A percentile compares a stretch with the other conserved stretches of the same genome.
Evolutionary conservation across 2,888 invertebrate genomes (phyloP).

Genomic region (Tipula vernalis): DNA sequence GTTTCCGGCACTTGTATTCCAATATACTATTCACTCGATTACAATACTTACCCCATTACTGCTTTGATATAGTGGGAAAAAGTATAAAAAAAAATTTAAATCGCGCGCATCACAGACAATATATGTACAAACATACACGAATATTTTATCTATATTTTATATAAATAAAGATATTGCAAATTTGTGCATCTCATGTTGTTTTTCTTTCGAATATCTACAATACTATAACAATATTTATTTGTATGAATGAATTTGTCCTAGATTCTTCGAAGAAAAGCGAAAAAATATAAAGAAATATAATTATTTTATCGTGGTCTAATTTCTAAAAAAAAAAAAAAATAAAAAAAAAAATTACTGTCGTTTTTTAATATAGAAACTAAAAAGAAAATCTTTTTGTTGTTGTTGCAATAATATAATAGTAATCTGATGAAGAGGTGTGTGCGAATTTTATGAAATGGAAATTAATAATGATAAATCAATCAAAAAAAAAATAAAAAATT

Average conservation of each 20-base stretch:
- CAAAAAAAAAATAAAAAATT: background rate
- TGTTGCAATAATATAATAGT: background rate
- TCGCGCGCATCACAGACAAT: background rate
- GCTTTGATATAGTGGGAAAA: too few species aligned
- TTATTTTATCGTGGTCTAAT: background rate
- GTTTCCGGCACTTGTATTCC: too few species aligned
- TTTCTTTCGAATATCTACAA: background rate
- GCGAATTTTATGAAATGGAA: background rate
- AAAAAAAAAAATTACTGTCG: background rate
- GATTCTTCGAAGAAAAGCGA: background rate
- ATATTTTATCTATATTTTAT: background rate
- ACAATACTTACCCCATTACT: too few species aligned
- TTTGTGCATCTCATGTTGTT: background rate
- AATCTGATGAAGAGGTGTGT: background rate
- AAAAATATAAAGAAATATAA: background rate
- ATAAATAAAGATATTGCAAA: background rate
- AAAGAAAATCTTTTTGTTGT: background rate
- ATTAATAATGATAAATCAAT: background rate
- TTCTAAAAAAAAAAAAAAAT: background rate
- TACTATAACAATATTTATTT: background rate
- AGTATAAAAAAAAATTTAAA: background rate
- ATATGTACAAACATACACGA: too few species aligned
- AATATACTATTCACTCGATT: too few species aligned
- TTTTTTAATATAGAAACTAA: background rate
- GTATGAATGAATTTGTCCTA: constrained; percentile 4